Evolutionary conservation across 2,113 vertebrate genomes (phyloP).

Genomic region (Prunella fulvescens): DNA sequence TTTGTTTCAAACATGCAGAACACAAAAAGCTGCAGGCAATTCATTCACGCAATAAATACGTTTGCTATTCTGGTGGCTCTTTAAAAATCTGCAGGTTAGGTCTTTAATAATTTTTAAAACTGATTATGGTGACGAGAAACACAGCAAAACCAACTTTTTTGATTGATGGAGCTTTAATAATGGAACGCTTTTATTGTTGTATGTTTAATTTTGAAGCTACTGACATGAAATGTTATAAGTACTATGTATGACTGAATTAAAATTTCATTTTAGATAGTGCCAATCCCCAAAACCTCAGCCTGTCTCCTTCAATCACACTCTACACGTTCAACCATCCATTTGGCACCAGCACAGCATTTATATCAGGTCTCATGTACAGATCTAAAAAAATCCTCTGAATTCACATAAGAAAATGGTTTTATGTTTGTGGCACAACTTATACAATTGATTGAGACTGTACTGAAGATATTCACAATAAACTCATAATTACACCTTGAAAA

Average conservation of each 20-base stretch:
- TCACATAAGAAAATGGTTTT: background rate
- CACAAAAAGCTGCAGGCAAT: background rate
- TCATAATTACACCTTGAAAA: background rate
- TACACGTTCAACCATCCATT: background rate
- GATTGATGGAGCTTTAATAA: background rate
- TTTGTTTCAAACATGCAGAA: background rate
- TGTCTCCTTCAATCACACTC: background rate
- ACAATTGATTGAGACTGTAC: background rate
- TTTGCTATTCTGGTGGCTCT: background rate
- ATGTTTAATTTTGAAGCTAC: background rate
- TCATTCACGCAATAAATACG: background rate
- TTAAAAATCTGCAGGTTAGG: background rate
- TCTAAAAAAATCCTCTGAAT: background rate
- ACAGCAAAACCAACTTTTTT: background rate
- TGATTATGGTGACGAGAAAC: background rate
- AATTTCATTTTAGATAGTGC: background rate
- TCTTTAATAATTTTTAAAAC: background rate
- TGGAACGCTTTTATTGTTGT: background rate
- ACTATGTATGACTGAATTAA: background rate
- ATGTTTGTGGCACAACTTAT: background rate
- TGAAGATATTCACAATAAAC: background rate
- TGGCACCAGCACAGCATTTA: background rate
- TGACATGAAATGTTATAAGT: background rate
- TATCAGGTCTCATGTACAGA: background rate
- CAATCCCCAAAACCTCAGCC: background rate